phyloP scores from a whole-genome alignment of 2,888 invertebrate species.

The Uropetala carovei region DNA sequence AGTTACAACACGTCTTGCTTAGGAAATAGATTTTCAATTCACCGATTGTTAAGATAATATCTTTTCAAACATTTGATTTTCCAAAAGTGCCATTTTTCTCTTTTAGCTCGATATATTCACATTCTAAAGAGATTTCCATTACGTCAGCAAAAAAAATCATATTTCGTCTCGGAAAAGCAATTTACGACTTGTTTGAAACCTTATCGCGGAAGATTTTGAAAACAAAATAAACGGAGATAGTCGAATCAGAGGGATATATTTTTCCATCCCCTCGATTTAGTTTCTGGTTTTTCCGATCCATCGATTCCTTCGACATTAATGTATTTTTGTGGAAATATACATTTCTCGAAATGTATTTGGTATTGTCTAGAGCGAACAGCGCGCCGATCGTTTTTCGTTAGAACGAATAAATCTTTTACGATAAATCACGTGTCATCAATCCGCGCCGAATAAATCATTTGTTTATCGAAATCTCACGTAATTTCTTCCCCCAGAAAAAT shows the following conservation, averaged over 20 bases:
- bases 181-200: not conserved
- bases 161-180: not conserved
- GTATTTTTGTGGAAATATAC: not conserved
- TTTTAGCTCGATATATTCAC: no score
- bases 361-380: not conserved
- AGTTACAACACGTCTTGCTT: no score
- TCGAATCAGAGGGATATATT: not conserved
- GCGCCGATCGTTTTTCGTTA: conserved; percentile 43
- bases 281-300: conserved; percentile 42
- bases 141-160: no score
- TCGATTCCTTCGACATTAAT: conserved; percentile 22
- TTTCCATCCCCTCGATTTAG: not conserved
- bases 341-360: not conserved
- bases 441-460: conserved; percentile 30
- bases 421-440: conserved; percentile 37
- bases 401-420: not conserved
- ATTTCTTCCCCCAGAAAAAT: not conserved
- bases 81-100: no score
- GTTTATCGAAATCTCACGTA: not conserved
- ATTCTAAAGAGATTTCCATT: no score
- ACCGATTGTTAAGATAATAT: no score
- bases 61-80: no score
- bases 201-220: not conserved
- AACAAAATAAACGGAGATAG: not conserved
- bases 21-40: no score